A percentile compares a stretch with the other conserved stretches of the same genome.
phyloP scores from a whole-genome alignment of 2,113 vertebrate genomes.

The Vidua chalybeata region DNA sequence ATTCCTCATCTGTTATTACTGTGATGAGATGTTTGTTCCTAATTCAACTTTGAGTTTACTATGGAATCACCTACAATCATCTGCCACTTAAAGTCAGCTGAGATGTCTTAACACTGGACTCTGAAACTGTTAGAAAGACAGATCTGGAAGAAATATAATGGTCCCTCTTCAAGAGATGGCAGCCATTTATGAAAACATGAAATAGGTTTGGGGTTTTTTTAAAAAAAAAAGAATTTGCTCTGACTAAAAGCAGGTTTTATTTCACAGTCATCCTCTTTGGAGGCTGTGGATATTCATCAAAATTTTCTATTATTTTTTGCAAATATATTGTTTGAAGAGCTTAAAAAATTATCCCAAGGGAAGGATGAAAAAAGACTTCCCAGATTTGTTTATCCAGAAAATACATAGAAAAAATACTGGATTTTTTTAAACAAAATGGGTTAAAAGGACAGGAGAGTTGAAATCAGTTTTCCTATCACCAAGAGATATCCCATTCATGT shows the following conservation, averaged over 20 bases:
- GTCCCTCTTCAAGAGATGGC: neutral
- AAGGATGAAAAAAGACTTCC: rapidly evolving
- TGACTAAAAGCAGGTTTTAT: neutral
- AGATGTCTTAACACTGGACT: neutral
- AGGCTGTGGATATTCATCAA: neutral
- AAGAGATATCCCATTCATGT: neutral
- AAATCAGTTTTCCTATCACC: neutral
- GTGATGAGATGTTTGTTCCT: neutral
- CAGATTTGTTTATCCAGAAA: neutral
- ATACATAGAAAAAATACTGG: neutral
- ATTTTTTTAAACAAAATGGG: neutral
- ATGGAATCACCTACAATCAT: neutral
- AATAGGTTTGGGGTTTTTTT: neutral
- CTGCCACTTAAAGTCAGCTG: neutral
- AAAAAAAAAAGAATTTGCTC: neutral
- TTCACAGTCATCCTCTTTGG: neutral
- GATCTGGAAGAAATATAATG: neutral
- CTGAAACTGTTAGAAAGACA: neutral
- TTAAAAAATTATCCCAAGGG: neutral
- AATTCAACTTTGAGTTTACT: neutral
- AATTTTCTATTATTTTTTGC: neutral
- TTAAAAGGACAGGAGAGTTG: neutral
- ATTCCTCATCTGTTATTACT: rapidly evolving
- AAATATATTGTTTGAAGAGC: neutral
- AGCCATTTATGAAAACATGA: neutral